Evolutionary conservation across 2,888 invertebrate genomes (phyloP).

Genomic region (Ischnura elegans): DNA sequence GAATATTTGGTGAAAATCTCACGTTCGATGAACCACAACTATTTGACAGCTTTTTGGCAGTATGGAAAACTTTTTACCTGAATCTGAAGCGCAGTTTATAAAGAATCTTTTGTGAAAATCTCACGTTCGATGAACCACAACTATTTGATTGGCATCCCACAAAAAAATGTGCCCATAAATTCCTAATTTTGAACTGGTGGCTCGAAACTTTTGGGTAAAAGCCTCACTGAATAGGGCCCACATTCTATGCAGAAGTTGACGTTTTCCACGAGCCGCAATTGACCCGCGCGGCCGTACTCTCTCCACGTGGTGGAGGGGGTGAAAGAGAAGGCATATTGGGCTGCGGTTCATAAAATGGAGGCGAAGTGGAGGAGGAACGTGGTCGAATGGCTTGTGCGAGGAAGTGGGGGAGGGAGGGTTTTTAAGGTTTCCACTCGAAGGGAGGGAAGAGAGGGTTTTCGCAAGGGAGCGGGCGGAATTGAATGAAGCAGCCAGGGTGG

Average conservation of each 20-base stretch:
- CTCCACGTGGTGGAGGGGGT: neutral
- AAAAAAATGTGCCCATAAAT: no score
- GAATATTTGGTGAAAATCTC: no score
- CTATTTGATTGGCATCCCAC: no score
- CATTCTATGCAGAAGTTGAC: neutral
- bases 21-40: no score
- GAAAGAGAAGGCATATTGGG: neutral
- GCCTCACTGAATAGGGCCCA: no score
- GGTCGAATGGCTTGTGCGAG: neutral
- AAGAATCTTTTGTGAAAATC: no score
- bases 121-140: no score
- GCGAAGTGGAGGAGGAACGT: neutral
- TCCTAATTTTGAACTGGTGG: no score
- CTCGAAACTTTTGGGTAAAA: no score
- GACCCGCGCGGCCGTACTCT: neutral
- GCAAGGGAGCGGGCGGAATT: neutral
- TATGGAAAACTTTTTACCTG: no score
- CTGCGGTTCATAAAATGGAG: neutral
- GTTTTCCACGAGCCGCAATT: neutral
- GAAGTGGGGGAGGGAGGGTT: neutral
- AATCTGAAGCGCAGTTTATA: no score
- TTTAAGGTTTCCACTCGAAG: neutral
- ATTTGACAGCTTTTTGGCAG: no score
- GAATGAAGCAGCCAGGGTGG: neutral
- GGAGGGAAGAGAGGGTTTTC: neutral